Percentiles rank a stretch among this genome's conserved stretches.
phyloP scores from a whole-genome alignment of 2,797 vertebrate genomes.

The Amblyopsis hoosieri region DNA sequence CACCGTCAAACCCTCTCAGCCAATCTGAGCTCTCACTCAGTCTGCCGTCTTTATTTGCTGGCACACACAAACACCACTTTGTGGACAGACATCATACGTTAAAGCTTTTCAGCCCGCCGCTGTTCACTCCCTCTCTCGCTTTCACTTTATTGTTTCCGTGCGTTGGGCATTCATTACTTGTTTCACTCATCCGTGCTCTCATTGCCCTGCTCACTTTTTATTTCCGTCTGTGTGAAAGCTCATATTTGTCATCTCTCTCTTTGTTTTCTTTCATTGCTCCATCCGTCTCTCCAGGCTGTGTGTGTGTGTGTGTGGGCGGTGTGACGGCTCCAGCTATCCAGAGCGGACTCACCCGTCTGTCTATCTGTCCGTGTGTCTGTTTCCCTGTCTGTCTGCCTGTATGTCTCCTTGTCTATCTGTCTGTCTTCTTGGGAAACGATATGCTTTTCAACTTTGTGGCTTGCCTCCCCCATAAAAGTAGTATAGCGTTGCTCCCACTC shows the following conservation, averaged over 20 bases:
- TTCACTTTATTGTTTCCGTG: conserved; percentile 52
- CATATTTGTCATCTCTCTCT: conserved; percentile 44
- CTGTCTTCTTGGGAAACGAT: conserved; percentile 61
- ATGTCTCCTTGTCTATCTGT: conserved; percentile 17
- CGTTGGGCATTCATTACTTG: conserved; percentile 55
- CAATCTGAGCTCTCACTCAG: conserved; percentile 42
- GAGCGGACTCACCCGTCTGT: conserved; percentile 27
- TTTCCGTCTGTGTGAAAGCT: conserved; percentile 49
- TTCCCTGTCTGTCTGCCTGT: too few species aligned
- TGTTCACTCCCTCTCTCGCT: conserved; percentile 25
- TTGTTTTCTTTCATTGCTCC: conserved; percentile 26
- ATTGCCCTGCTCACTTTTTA: conserved; percentile 7
- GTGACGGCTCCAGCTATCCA: conserved; percentile 49
- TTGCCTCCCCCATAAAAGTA: conserved; percentile 26
- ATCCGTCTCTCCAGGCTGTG: conserved; percentile 34
- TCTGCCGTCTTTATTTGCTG: conserved; percentile 55
- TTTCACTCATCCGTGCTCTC: background rate
- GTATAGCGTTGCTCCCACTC: background rate
- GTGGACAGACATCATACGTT: conserved; percentile 49
- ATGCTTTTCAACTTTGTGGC: conserved; percentile 70
- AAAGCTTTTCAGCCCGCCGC: conserved; percentile 49
- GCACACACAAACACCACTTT: conserved; percentile 53
- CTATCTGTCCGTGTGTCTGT: background rate
- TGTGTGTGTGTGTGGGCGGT: conserved; percentile 38
- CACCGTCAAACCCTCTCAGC: conserved; percentile 48